Evolutionary conservation across 2,797 vertebrate species (phyloP), one percentile per base, ranked within the genome.

Genomic region (Gymnothorax reevesii): DNA sequence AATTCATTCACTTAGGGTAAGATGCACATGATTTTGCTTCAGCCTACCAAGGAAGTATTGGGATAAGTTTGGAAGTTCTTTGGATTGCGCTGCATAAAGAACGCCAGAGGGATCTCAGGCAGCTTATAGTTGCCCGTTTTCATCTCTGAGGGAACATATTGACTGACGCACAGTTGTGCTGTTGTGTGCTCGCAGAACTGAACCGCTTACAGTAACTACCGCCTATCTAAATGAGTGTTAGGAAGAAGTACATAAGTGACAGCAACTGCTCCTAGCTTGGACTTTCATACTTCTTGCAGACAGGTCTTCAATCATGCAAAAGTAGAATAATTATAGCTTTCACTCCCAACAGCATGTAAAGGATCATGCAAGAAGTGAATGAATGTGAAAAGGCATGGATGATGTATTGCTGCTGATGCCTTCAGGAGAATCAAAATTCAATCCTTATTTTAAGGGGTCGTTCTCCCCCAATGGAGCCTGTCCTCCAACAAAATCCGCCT

Each of bases 361-460:
- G 33, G 1, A 54, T 49, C 75, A 22, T 79, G 33, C 54, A 79
- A 79, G 49, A 79, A 22, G 75, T 79, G 33, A 42, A 54, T 79
- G 75, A 79, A 17, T 79, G 75, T 54, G 75, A 79, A 79, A 79
- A 22, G 13, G 33, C 54, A 49, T 42, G 17, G 52, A 9, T 80
- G 49, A 22, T 54, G 17, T 55, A 55, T 12, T 55, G 77, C 52
- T 80, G 17, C 12, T 83, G 27, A 57, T 2, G 27, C 27, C 25
- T 84, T 60, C 54, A 42, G 49, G 60, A 64, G 57, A 60, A 84
- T 22, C 83, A 84, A 64, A 27, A 84, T 52, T 42, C 66, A n/a
- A 84, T 42, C 59, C n/a, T 9, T 27, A 15, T 22, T 15, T 62
- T 84, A 42, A 64, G 33, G 83, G 33, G 83, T 17, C 64, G 49